Conservation (phyloP, 1,140 invertebrate species). For the Drosophila malerkotliana region DNA sequence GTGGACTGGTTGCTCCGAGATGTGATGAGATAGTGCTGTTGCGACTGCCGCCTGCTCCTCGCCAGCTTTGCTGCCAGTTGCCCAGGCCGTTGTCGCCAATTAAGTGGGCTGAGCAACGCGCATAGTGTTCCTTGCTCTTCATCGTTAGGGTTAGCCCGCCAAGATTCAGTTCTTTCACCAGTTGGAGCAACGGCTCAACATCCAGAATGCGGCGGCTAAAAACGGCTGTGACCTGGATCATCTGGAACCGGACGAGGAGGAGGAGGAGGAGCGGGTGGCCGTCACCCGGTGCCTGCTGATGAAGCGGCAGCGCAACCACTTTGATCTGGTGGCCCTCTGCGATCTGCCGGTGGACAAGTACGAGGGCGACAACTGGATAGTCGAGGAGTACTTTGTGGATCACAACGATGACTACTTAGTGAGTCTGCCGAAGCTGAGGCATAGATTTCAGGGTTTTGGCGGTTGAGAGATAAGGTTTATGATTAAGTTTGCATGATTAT, state of each 20-base stretch:
- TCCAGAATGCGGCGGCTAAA: constrained; percentile 48
- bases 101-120: constrained; percentile 55
- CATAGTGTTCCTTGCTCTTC: constrained; percentile 19
- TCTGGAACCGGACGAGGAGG: not conserved
- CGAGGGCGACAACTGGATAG: constrained; percentile 72
- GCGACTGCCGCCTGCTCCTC: constrained; percentile 36
- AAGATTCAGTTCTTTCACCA: constrained; percentile 79
- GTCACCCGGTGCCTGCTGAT: constrained; percentile 56
- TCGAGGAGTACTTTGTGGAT: constrained; percentile 78
- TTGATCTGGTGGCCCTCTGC: constrained; percentile 74
- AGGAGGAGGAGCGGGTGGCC: constrained; percentile 24
- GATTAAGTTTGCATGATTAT: constrained; percentile 22
- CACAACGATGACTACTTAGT: constrained; percentile 76
- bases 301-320: constrained; percentile 72
- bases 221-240: constrained; percentile 39
- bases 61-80: constrained; percentile 47
- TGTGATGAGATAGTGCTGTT: constrained; percentile 24
- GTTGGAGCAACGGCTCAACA: constrained; percentile 60
- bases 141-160: constrained; percentile 15
- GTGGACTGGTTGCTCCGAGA: constrained; percentile 32
- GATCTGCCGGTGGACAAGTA: constrained; percentile 69
- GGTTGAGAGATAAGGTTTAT: not conserved
- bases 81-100: constrained; percentile 47
- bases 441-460: constrained; percentile 3
- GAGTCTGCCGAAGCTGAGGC: constrained; percentile 43